Evolutionary conservation across 2,113 vertebrate species (phyloP).

Genomic region (Anser brachyrhynchus): DNA sequence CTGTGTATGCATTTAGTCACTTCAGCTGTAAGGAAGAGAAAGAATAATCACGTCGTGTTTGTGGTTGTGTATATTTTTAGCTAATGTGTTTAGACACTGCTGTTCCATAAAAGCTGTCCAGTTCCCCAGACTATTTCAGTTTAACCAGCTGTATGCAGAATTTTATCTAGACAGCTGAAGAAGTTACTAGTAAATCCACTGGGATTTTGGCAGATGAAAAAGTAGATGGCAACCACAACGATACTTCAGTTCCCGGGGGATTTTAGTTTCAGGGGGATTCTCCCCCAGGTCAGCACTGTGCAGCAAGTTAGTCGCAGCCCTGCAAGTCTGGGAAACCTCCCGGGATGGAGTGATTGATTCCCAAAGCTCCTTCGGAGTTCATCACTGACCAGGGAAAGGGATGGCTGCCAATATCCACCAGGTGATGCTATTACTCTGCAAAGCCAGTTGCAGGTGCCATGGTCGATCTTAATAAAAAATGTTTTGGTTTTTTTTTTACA

Average conservation of each 20-base stretch:
- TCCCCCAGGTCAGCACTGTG: neutral
- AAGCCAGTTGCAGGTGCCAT: neutral
- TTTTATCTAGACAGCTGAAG: neutral
- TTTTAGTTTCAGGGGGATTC: neutral
- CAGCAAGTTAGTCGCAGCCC: neutral
- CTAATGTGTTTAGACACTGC: constrained; percentile 21
- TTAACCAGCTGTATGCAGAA: constrained; percentile 4
- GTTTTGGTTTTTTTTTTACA: neutral
- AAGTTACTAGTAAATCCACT: neutral
- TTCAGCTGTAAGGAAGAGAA: constrained; percentile 9
- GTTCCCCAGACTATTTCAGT: constrained; percentile 2
- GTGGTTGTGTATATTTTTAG: constrained; percentile 1
- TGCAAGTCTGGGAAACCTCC: neutral
- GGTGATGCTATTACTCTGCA: neutral
- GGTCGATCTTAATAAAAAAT: neutral
- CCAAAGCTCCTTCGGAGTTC: neutral
- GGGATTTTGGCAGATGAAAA: neutral
- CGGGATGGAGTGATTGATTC: neutral
- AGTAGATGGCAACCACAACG: neutral
- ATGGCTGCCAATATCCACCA: neutral
- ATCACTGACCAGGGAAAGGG: neutral
- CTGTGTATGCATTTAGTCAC: neutral
- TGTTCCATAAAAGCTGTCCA: constrained; percentile 8
- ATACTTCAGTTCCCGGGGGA: neutral
- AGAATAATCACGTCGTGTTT: constrained; percentile 1